Evolutionary conservation across 2,113 vertebrate species (phyloP).

Genomic region (Spermophilus dauricus): DNA sequence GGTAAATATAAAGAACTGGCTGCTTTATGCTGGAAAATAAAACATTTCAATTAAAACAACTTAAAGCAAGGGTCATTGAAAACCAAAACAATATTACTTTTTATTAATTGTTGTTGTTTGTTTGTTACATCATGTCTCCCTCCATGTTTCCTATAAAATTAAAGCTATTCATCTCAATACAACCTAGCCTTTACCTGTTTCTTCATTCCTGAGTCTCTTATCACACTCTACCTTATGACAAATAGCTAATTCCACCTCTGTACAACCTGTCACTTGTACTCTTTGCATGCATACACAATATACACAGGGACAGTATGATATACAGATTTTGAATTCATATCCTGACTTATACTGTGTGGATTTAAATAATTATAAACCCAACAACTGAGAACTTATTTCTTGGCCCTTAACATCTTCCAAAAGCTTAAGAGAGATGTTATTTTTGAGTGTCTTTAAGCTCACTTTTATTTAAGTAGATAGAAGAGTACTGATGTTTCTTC

Average conservation of each 20-base stretch:
- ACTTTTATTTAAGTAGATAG: neutral
- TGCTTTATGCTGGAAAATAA: neutral
- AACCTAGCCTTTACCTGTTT: too few species aligned
- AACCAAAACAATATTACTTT: neutral
- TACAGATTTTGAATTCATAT: neutral
- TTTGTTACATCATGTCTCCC: neutral
- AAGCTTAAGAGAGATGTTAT: neutral
- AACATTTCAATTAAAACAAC: neutral
- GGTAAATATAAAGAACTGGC: neutral
- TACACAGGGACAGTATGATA: neutral
- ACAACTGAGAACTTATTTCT: neutral
- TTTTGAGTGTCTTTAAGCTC: neutral
- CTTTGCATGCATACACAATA: neutral
- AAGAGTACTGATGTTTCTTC: neutral
- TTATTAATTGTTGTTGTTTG: neutral
- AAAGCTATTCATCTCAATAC: neutral
- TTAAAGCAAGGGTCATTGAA: neutral
- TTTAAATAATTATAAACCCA: neutral
- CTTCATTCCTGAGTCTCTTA: neutral
- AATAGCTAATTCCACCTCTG: neutral
- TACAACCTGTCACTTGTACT: rapidly evolving
- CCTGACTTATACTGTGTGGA: neutral
- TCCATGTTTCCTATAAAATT: neutral
- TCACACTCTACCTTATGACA: neutral
- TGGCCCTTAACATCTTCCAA: neutral